Percentiles rank a stretch among this genome's conserved stretches.
These are phyloP conservation scores for Apostichopus japonicus DNA, from an alignment of 35 echinoderm and acorn worm species.

Conservation along the genomic window DNA sequence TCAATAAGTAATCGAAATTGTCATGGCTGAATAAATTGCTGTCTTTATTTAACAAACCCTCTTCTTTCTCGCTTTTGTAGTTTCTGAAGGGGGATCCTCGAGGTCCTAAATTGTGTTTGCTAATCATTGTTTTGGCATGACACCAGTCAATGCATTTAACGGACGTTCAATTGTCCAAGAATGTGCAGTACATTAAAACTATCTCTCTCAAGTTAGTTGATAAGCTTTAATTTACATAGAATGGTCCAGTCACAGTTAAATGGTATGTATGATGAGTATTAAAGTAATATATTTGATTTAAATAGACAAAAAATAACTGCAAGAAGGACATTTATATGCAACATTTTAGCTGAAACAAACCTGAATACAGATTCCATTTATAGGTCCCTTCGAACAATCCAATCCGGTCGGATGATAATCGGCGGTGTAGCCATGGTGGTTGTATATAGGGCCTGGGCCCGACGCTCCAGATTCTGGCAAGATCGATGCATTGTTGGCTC, in stretches of 20 bases:
- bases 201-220: neutral
- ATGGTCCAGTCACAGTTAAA: neutral
- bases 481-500: too few relatives aligned
- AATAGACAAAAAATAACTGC: too few relatives aligned
- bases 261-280: neutral
- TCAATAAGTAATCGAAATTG: neutral
- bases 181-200: neutral
- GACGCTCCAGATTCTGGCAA: too few relatives aligned
- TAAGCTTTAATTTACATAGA: slow-evolving; percentile 1
- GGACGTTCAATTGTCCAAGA: neutral
- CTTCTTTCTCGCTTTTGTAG: neutral
- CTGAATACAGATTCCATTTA: too few relatives aligned
- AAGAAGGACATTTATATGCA: too few relatives aligned
- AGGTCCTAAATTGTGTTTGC: neutral
- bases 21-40: neutral
- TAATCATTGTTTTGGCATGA: neutral
- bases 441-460: too few relatives aligned
- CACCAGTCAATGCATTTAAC: neutral
- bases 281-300: neutral
- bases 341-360: too few relatives aligned
- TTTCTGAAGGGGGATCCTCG: neutral
- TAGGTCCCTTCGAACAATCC: too few relatives aligned
- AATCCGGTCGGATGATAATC: too few relatives aligned
- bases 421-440: too few relatives aligned
- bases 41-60: neutral